These are phyloP conservation scores for Buceros bicornis DNA, from an alignment of 2,797 vertebrate genomes.

Conservation along the genomic window DNA sequence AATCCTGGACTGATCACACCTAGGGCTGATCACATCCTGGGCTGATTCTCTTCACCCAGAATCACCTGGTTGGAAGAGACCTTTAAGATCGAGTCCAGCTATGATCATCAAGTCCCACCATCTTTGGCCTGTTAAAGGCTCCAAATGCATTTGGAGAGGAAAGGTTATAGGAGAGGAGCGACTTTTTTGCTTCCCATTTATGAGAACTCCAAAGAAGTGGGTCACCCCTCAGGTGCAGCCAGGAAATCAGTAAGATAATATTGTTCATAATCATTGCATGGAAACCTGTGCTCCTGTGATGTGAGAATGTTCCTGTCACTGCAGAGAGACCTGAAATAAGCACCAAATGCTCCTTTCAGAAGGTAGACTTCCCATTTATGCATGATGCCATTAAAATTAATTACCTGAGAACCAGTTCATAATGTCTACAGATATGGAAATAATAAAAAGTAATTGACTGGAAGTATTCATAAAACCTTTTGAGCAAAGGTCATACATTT, in stretches of 20 bases:
- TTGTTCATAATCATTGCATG: not conserved
- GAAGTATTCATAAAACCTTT: conserved; percentile 45
- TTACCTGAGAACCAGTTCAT: conserved; percentile 27
- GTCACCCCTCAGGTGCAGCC: not conserved
- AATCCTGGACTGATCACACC: not conserved
- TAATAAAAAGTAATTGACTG: conserved; percentile 52
- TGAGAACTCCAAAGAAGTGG: not conserved
- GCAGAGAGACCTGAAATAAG: not conserved
- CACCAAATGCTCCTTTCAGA: not conserved
- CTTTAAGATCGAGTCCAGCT: too few species aligned
- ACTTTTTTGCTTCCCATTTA: not conserved
- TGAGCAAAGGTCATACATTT: conserved; percentile 40
- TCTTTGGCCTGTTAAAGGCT: too few species aligned
- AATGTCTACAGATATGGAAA: conserved; percentile 40
- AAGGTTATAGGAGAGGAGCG: not conserved
- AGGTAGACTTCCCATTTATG: not conserved
- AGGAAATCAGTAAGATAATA: not conserved
- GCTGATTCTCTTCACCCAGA: too few species aligned
- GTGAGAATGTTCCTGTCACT: not conserved
- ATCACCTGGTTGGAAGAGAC: too few species aligned
- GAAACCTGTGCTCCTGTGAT: not conserved
- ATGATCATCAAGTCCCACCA: too few species aligned
- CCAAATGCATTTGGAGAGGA: not conserved
- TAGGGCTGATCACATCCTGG: too few species aligned
- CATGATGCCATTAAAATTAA: not conserved